Conservation (phyloP, 2,888 invertebrate species). For the Athripsodes cinereus region DNA sequence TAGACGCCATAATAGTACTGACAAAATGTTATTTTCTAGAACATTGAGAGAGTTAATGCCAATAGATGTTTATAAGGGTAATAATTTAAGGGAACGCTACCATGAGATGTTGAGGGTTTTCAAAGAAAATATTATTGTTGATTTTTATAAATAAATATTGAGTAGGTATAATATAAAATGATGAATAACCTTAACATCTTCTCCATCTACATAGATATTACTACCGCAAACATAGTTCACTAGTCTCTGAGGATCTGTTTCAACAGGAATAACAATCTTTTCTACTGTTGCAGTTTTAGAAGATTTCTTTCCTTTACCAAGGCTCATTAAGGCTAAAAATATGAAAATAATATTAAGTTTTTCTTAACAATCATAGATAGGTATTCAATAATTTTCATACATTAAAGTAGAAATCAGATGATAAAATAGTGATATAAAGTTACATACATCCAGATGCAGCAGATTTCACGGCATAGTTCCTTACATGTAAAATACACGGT, state of each 20-base stretch:
- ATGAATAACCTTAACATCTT: constrained; percentile 62
- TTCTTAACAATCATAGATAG: too few species aligned
- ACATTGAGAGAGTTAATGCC: too few species aligned
- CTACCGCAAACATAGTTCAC: constrained; percentile 77
- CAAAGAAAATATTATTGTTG: too few species aligned
- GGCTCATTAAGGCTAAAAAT: constrained; percentile 34
- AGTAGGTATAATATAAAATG: too few species aligned
- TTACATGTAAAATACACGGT: background rate
- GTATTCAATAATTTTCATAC: too few species aligned
- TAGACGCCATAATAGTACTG: too few species aligned
- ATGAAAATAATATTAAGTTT: background rate
- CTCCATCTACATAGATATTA: constrained; percentile 72
- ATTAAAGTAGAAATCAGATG: too few species aligned
- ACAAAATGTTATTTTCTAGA: too few species aligned
- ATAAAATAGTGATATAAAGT: background rate
- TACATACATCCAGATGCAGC: background rate
- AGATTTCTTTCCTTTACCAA: constrained; percentile 53
- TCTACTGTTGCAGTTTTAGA: constrained; percentile 58
- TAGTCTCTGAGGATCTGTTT: constrained; percentile 73
- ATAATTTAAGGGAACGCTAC: too few species aligned
- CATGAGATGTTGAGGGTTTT: too few species aligned
- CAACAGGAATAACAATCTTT: constrained; percentile 72
- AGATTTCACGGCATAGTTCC: constrained; percentile 15
- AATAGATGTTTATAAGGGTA: too few species aligned
- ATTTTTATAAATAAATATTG: too few species aligned